Conservation (phyloP, 2,888 invertebrate species). For the Caenorhabditis uteleia region DNA sequence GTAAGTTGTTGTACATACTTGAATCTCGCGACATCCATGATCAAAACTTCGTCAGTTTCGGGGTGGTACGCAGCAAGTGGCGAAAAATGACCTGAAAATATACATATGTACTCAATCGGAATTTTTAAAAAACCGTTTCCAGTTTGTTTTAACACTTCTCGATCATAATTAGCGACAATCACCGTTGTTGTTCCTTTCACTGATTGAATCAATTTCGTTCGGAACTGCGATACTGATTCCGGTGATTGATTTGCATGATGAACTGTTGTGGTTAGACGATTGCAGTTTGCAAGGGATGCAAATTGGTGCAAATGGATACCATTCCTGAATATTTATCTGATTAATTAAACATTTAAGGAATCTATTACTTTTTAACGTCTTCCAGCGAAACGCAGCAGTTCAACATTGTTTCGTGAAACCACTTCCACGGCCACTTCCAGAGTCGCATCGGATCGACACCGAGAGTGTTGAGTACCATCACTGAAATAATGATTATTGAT, state of each 20-base stretch:
- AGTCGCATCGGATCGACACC: slow-evolving; percentile 69
- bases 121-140: slow-evolving; percentile 62
- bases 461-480: slow-evolving; percentile 70
- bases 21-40: slow-evolving; percentile 71
- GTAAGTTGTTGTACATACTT: too few species aligned
- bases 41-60: slow-evolving; percentile 66
- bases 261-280: slow-evolving; percentile 63
- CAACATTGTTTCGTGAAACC: slow-evolving; percentile 72
- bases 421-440: slow-evolving; percentile 71
- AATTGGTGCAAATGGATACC: slow-evolving; percentile 71
- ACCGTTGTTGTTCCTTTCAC: slow-evolving; percentile 58
- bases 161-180: slow-evolving; percentile 69
- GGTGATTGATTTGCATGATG: slow-evolving; percentile 39
- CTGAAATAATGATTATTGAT: slow-evolving; percentile 12
- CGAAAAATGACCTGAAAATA: slow-evolving; percentile 65
- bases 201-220: slow-evolving; percentile 34
- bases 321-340: slow-evolving; percentile 41
- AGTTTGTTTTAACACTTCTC: slow-evolving; percentile 69
- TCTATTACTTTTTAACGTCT: slow-evolving; percentile 48
- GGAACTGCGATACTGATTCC: slow-evolving; percentile 43
- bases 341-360: too few species aligned
- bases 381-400: slow-evolving; percentile 71
- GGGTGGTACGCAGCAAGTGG: slow-evolving; percentile 70
- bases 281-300: slow-evolving; percentile 70
- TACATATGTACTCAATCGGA: not conserved